Evolutionary conservation across 92 coral and sea anemone species (phyloP), one percentile per base, ranked within the genome.

Genomic region (Plumapathes pennacea): DNA sequence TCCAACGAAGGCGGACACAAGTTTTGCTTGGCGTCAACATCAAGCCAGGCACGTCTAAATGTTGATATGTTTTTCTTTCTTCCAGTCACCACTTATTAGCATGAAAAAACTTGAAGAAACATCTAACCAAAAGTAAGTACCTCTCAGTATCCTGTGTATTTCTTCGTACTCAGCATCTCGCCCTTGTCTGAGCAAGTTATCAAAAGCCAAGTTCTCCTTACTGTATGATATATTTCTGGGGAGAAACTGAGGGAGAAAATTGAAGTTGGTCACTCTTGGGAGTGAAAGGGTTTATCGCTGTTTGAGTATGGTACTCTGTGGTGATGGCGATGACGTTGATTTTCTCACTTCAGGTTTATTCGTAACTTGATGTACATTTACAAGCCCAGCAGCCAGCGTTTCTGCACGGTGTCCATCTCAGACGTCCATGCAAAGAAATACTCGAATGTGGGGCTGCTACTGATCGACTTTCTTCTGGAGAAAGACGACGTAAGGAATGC

Each of bases 21-120:
- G n/a, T n/a, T n/a, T n/a, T n/a, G n/a, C n/a, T n/a, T n/a, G n/a
- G n/a, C n/a, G n/a, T n/a, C n/a, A n/a, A n/a, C n/a, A n/a, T n/a
- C n/a, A n/a, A n/a, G n/a, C n/a, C n/a, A n/a, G n/a, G n/a, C n/a
- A 21, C 22, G 1, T 33, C 22, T 23, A 29, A 17, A 42, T 48
- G 13, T 10, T 26, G 27, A 1, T 27, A 24, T 23, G 10, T 39
- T 34, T 39, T 24, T 33, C 64, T 37, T 25, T 39, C 40, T 36
- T 76, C 20, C 37, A 90, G 96, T 88, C 90, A 22, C 98, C 95
- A 25, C 64, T 71, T 23, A 64, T 92, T 33, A 81, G 86, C 13
- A 47, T 88, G 59, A 85, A 81, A 57, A 92, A 85, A 74, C 60
- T 92, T 12, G 98, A 92, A 69, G 98, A 92, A 55, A 81, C 82